Percentiles rank a stretch among this genome's conserved stretches.
These are phyloP conservation scores for Cottus gobio DNA, from an alignment of 2,113 vertebrate species.

Conservation along the genomic window DNA sequence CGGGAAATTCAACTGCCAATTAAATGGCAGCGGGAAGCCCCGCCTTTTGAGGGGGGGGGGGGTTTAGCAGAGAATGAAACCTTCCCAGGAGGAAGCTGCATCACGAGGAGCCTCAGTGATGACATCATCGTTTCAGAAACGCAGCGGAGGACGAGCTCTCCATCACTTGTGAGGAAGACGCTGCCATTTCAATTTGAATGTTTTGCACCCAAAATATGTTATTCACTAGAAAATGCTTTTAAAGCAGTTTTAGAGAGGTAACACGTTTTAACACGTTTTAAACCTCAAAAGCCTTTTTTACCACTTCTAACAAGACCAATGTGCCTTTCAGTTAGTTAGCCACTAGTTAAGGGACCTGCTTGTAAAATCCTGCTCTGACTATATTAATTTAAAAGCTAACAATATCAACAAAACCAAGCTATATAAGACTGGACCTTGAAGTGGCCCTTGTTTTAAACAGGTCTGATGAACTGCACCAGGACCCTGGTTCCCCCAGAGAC, in stretches of 20 bases:
- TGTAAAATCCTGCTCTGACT: neutral
- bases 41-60: neutral
- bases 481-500: neutral
- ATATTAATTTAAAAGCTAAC: neutral
- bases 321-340: neutral
- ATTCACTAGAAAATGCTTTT: neutral
- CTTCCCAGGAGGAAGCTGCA: slow-evolving; percentile 4
- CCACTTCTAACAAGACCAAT: neutral
- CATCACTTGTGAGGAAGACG: neutral
- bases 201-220: neutral
- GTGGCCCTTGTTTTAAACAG: neutral
- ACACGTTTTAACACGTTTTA: neutral
- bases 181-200: neutral
- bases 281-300: neutral
- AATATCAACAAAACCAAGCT: neutral
- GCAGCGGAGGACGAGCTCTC: neutral
- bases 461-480: neutral
- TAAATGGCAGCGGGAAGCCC: neutral
- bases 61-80: slow-evolving; percentile 10
- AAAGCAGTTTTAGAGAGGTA: neutral
- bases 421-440: neutral
- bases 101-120: too few species aligned
- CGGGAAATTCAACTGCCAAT: neutral
- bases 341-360: neutral
- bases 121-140: slow-evolving; percentile 12